Evolutionary conservation across 2,888 invertebrate genomes (phyloP).

Genomic region (Melinopterus prodromus): DNA sequence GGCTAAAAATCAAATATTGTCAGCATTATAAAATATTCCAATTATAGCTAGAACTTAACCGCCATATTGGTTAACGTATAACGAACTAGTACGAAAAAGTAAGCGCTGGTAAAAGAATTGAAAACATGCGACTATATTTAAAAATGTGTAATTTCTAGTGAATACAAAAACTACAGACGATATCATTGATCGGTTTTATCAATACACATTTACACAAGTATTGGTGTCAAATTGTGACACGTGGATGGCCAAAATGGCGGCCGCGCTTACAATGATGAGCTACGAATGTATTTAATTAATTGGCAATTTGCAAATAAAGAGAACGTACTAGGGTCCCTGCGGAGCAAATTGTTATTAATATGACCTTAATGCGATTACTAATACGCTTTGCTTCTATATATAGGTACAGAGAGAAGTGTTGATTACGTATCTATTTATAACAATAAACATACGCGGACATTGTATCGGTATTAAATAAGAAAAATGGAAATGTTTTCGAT

Average conservation of each 20-base stretch:
- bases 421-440: slow-evolving; percentile 4
- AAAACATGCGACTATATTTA: too few species aligned
- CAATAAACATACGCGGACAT: background rate
- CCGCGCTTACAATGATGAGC: background rate
- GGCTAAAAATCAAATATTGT: too few species aligned
- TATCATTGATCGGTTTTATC: too few species aligned
- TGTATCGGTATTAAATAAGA: background rate
- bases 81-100: too few species aligned
- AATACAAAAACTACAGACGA: too few species aligned
- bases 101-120: too few species aligned
- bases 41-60: background rate
- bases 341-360: slow-evolving; percentile 6
- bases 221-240: background rate
- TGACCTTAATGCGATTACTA: slow-evolving; percentile 23
- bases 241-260: background rate
- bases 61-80: background rate
- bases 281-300: background rate
- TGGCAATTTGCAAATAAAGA: background rate
- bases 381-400: slow-evolving; percentile 14
- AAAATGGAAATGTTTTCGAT: too few species aligned
- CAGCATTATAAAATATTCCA: too few species aligned
- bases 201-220: background rate
- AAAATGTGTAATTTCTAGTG: too few species aligned
- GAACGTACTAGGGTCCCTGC: background rate
- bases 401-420: slow-evolving; percentile 6